phyloP scores from a whole-genome alignment of 2,113 vertebrate species.

The Anser cygnoides region DNA sequence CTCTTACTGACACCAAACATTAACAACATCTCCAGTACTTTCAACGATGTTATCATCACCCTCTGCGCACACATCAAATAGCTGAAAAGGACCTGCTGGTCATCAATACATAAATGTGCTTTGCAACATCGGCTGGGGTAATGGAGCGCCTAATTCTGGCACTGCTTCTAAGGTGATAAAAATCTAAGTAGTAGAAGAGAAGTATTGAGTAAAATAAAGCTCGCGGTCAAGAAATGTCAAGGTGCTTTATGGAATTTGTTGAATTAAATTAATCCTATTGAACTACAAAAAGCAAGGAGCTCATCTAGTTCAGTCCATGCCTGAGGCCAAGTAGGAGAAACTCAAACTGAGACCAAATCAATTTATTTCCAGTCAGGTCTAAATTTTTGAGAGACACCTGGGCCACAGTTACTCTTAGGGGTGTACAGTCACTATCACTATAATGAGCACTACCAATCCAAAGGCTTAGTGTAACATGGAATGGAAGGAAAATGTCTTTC shows the following conservation, averaged over 20 bases:
- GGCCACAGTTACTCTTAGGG: not conserved
- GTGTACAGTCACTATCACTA: not conserved
- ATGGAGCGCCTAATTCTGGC: not conserved
- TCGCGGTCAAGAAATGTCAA: not conserved
- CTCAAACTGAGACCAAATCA: not conserved
- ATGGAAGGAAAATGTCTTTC: not conserved
- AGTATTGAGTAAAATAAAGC: conserved; percentile 16
- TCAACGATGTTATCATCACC: not conserved
- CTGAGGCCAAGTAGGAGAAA: conserved; percentile 6
- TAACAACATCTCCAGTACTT: not conserved
- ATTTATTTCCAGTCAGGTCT: not conserved
- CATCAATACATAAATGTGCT: not conserved
- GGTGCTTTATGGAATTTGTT: not conserved
- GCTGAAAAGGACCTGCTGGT: not conserved
- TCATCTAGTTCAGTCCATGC: not conserved
- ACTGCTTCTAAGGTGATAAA: conserved; percentile 21
- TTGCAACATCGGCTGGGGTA: not conserved
- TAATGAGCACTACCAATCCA: not conserved
- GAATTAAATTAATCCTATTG: conserved; percentile 17
- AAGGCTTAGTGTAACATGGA: not conserved
- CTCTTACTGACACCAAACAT: not conserved
- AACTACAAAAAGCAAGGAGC: not conserved
- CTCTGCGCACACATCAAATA: not conserved
- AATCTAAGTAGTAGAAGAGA: conserved; percentile 15
- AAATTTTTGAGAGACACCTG: not conserved